A percentile compares a stretch with the other conserved stretches of the same genome.
Conservation (phyloP, 2,113 vertebrate genomes). For the Pterocles orientalis region DNA sequence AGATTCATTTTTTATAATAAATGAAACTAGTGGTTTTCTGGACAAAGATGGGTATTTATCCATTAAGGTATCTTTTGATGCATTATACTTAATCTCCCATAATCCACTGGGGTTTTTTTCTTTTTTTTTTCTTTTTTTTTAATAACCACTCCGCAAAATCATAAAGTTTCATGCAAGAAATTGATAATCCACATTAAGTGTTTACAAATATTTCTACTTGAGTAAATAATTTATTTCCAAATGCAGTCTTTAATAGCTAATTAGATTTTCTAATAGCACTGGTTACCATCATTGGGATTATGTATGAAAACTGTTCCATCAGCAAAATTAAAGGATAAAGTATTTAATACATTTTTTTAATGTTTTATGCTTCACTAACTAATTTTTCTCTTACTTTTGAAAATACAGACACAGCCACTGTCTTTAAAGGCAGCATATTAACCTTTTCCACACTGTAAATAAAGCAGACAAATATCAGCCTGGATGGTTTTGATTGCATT, state of each 20-base stretch:
- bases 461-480: neutral
- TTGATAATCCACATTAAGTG: constrained; percentile 5
- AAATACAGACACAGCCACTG: neutral
- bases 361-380: constrained; percentile 48
- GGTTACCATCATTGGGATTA: constrained; percentile 54
- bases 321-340: constrained; percentile 70
- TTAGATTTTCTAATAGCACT: constrained; percentile 69
- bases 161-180: constrained; percentile 8
- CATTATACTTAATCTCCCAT: neutral
- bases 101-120: neutral
- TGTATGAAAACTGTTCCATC: constrained; percentile 54
- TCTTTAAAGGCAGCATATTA: neutral
- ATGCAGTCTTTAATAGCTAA: constrained; percentile 61
- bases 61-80: constrained; percentile 8
- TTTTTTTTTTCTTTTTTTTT: neutral
- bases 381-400: neutral
- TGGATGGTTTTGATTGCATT: neutral
- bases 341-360: constrained; percentile 22
- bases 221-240: constrained; percentile 64
- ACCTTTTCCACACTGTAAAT: neutral
- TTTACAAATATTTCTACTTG: constrained; percentile 53
- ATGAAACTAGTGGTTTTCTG: neutral
- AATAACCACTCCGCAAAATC: neutral
- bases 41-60: neutral
- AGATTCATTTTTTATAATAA: neutral